Evolutionary conservation across 2,797 vertebrate species (phyloP).

Genomic region (Pteropus rufus): DNA sequence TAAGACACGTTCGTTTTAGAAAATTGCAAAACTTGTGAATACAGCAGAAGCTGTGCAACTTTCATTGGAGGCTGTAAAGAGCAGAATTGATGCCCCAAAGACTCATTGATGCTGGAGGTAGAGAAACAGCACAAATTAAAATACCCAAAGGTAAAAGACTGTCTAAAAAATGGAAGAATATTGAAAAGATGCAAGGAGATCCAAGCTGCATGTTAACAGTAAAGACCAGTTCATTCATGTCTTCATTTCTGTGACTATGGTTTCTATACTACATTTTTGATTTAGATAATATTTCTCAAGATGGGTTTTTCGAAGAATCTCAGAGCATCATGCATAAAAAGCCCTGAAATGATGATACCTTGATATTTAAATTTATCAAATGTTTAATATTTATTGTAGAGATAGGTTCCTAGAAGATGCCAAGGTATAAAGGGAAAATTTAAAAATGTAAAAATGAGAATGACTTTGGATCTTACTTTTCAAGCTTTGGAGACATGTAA

Average conservation of each 20-base stretch:
- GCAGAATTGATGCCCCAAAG: neutral
- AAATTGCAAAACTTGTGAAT: neutral
- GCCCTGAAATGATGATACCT: neutral
- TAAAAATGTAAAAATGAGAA: neutral
- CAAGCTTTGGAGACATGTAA: neutral
- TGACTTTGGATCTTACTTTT: neutral
- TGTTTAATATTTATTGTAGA: neutral
- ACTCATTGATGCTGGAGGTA: neutral
- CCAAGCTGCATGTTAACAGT: neutral
- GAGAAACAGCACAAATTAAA: slow-evolving; percentile 3
- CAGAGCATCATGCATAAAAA: neutral
- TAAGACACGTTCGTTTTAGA: neutral
- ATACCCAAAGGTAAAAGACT: neutral
- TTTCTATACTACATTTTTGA: neutral
- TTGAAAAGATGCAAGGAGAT: neutral
- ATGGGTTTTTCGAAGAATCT: neutral
- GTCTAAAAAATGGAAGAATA: neutral
- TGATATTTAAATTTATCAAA: neutral
- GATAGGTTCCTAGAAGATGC: neutral
- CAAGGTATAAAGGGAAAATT: neutral
- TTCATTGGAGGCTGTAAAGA: neutral
- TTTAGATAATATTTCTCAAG: slow-evolving; percentile 7
- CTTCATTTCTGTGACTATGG: neutral
- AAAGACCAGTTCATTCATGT: neutral
- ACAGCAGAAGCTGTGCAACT: neutral